These are phyloP conservation scores for Watsonalla binaria DNA, from an alignment of 2,888 invertebrate genomes.

Conservation along the genomic window DNA sequence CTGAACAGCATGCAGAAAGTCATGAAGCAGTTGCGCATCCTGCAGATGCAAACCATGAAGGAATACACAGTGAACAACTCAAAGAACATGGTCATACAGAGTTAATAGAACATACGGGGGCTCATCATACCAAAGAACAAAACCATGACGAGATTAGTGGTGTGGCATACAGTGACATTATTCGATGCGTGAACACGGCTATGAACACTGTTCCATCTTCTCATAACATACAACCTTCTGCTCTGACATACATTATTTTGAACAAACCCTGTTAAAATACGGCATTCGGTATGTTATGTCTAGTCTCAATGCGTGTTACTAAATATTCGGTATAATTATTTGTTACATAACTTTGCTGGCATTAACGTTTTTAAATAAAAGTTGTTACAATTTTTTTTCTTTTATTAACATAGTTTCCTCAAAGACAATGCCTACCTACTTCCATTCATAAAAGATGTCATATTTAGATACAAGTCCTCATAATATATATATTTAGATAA, in stretches of 20 bases:
- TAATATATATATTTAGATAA: too few relatives aligned
- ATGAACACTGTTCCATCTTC: constrained; percentile 24
- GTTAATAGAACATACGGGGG: constrained; percentile 4
- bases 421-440: neutral
- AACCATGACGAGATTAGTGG: constrained; percentile 11
- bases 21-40: neutral
- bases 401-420: too few relatives aligned
- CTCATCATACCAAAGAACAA: constrained; percentile 9
- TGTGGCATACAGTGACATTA: constrained; percentile 47
- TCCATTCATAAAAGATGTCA: neutral
- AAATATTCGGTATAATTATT: constrained; percentile 8
- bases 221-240: constrained; percentile 32
- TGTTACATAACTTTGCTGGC: constrained; percentile 6
- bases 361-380: neutral
- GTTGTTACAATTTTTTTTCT: neutral
- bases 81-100: constrained; percentile 8
- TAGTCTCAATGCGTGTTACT: constrained; percentile 31
- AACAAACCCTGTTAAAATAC: constrained; percentile 40
- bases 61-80: neutral
- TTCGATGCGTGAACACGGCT: constrained; percentile 56
- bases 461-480: neutral
- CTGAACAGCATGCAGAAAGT: neutral
- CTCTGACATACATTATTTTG: constrained; percentile 59
- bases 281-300: constrained; percentile 14
- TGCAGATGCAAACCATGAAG: neutral